phyloP scores from a whole-genome alignment of 1,140 invertebrate genomes.

The Drosophila serrata region DNA sequence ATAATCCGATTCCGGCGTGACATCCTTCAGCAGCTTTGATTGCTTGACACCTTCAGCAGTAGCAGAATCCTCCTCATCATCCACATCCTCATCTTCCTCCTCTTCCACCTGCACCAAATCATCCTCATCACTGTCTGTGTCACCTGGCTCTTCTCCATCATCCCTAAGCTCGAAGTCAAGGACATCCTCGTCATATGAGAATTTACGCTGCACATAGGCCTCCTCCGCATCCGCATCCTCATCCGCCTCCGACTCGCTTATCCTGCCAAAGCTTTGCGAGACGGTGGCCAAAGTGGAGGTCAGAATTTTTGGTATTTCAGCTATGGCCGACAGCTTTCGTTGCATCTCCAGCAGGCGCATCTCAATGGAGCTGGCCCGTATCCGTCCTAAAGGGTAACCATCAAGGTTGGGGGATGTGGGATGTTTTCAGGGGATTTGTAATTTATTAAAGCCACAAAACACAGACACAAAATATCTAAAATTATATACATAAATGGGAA shows the following conservation, averaged over 20 bases:
- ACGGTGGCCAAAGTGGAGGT: slow-evolving; percentile 82
- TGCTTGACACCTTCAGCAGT: slow-evolving; percentile 17
- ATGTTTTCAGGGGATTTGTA: slow-evolving; percentile 6
- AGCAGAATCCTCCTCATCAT: slow-evolving; percentile 22
- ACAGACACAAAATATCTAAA: slow-evolving; percentile 42
- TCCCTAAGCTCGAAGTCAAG: slow-evolving; percentile 71
- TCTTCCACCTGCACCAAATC: slow-evolving; percentile 52
- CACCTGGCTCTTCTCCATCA: slow-evolving; percentile 12
- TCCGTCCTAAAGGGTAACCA: slow-evolving; percentile 45
- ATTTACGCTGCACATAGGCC: slow-evolving; percentile 59
- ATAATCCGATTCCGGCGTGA: slow-evolving; percentile 84
- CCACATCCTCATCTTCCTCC: slow-evolving; percentile 31
- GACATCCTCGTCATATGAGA: slow-evolving; percentile 80
- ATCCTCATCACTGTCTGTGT: slow-evolving; percentile 41
- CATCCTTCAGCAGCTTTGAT: slow-evolving; percentile 72
- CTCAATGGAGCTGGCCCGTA: slow-evolving; percentile 69
- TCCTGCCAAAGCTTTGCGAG: slow-evolving; percentile 74
- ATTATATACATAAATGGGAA: slow-evolving; percentile 28
- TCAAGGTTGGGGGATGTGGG: not conserved
- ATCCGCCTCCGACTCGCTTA: slow-evolving; percentile 44
- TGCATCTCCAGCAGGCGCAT: slow-evolving; percentile 79
- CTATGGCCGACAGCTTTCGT: slow-evolving; percentile 79
- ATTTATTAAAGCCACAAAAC: slow-evolving; percentile 58
- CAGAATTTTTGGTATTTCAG: slow-evolving; percentile 81
- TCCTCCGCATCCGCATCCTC: slow-evolving; percentile 10